These are phyloP conservation scores for Chamaetylas fuelleborni DNA, from an alignment of 2,113 vertebrate species.

Conservation along the genomic window DNA sequence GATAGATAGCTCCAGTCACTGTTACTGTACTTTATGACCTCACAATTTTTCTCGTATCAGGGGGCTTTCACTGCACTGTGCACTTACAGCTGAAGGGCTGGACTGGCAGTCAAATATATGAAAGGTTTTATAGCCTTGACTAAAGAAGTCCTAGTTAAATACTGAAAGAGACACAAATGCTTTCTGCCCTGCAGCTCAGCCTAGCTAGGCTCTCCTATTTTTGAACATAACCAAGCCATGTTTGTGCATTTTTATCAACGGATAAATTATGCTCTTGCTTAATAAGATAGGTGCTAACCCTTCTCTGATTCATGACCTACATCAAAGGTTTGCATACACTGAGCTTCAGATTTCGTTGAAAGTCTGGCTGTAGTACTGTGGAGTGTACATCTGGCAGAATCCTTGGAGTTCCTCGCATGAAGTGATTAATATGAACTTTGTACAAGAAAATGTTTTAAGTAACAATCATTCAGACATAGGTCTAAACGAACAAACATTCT, in stretches of 20 bases:
- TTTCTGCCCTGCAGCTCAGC: background rate
- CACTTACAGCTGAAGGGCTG: background rate
- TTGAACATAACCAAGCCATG: background rate
- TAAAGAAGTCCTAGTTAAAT: background rate
- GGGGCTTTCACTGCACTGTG: background rate
- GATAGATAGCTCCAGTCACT: background rate
- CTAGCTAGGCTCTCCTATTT: background rate
- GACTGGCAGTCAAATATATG: background rate
- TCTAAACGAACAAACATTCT: background rate
- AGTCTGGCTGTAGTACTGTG: background rate
- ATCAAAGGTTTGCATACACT: fast-evolving
- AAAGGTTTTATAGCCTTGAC: background rate
- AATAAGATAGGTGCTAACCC: background rate
- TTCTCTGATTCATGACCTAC: background rate
- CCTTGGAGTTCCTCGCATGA: background rate
- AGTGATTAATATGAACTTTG: background rate
- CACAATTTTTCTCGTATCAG: background rate
- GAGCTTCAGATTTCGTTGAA: background rate
- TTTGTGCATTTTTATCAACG: background rate
- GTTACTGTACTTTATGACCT: background rate
- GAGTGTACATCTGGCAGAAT: background rate
- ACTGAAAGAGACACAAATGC: background rate
- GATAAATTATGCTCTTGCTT: background rate
- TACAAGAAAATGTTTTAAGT: background rate
- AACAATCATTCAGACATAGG: background rate